Evolutionary conservation across 2,797 vertebrate species (phyloP).

Genomic region (Halcyon smyrnensis): DNA sequence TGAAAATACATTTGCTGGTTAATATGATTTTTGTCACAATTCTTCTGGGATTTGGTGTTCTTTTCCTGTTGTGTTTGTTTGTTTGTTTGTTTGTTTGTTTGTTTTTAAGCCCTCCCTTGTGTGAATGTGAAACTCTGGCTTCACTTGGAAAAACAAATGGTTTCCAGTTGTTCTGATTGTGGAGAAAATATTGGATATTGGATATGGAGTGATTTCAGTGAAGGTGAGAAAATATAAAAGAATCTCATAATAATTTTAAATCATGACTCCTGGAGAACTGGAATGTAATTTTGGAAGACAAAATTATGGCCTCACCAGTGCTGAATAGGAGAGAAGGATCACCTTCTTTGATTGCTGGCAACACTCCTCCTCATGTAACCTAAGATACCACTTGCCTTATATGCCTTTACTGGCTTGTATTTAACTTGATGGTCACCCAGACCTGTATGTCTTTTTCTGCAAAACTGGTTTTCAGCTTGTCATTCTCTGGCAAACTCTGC

Average conservation of each 20-base stretch:
- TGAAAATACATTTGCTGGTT: background rate
- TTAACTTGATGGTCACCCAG: background rate
- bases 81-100: too few relatives aligned
- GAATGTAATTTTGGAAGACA: background rate
- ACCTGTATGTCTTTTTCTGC: background rate
- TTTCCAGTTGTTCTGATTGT: background rate
- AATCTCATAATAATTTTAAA: background rate
- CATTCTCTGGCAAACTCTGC: background rate
- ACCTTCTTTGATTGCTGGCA: background rate
- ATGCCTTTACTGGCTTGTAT: background rate
- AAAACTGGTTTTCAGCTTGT: background rate
- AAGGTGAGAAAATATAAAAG: background rate
- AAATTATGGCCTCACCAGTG: background rate
- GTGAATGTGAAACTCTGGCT: background rate
- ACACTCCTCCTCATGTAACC: background rate
- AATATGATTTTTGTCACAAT: background rate
- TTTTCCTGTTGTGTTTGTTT: too few relatives aligned
- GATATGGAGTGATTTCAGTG: background rate
- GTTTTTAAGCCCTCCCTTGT: background rate
- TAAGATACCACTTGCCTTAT: background rate
- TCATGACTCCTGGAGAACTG: background rate
- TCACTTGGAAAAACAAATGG: background rate
- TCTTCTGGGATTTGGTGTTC: background rate
- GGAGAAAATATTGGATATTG: background rate
- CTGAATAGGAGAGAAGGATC: background rate